Percentiles rank a stretch among this genome's conserved stretches.
These are phyloP conservation scores for Paratrypauchen microcephalus DNA, from an alignment of 2,797 vertebrate genomes.

Conservation along the genomic window DNA sequence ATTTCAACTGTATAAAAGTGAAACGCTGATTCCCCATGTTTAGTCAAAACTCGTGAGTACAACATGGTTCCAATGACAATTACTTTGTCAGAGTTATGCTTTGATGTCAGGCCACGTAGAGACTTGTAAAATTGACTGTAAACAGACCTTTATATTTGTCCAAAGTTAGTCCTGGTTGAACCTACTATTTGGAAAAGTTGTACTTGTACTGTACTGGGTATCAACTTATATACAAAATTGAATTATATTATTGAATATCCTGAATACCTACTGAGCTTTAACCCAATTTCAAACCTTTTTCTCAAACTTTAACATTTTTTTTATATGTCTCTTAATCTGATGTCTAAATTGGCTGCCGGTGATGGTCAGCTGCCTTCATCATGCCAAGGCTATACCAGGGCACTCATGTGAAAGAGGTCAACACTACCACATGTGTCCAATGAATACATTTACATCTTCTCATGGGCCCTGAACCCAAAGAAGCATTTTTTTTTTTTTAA, in stretches of 20 bases:
- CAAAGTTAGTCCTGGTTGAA: not conserved
- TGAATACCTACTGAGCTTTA: not conserved
- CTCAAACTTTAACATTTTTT: not conserved
- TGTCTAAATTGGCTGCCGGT: conserved; percentile 29
- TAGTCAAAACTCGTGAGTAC: no score
- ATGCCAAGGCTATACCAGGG: conserved; percentile 59
- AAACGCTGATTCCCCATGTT: no score
- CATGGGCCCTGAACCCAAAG: conserved; percentile 28
- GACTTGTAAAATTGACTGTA: not conserved
- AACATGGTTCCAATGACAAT: no score
- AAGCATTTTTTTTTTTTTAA: not conserved
- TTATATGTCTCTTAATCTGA: conserved; percentile 3
- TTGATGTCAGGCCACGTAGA: no score
- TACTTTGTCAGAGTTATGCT: no score
- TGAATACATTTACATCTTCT: conserved; percentile 42
- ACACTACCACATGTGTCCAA: conserved; percentile 48
- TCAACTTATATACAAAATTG: no score
- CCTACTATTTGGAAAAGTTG: no score
- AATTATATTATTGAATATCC: not conserved
- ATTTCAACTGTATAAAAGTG: no score
- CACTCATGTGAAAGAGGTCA: conserved; percentile 59
- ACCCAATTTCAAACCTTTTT: not conserved
- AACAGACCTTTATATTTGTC: not conserved
- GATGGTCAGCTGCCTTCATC: conserved; percentile 34
- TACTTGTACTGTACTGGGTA: no score